Conservation (phyloP, 2,888 invertebrate species). For the Sturmia bella region DNA sequence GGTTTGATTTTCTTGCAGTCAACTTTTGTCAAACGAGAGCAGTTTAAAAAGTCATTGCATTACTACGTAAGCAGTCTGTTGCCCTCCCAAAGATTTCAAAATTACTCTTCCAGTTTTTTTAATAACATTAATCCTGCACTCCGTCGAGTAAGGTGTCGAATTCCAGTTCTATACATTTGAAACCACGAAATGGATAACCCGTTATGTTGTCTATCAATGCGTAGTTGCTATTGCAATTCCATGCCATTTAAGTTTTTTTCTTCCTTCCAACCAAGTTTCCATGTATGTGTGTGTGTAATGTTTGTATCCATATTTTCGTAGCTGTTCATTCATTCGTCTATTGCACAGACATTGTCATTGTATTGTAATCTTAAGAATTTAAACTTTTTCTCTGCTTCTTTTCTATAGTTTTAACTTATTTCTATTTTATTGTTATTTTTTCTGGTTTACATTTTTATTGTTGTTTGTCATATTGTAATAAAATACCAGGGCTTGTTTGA, state of each 20-base stretch:
- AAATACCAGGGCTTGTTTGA: constrained; percentile 37
- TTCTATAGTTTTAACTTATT: constrained; percentile 25
- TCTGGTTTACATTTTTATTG: constrained; percentile 16
- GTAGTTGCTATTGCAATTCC: constrained; percentile 9
- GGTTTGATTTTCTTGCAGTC: constrained; percentile 23
- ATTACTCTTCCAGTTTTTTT: no score
- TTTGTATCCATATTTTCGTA: constrained; percentile 6
- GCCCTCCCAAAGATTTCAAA: no score
- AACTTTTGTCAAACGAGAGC: background rate
- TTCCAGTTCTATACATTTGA: no score
- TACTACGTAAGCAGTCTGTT: no score
- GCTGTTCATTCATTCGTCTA: constrained; percentile 17
- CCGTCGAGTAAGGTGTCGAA: no score
- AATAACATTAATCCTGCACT: no score
- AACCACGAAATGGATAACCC: no score
- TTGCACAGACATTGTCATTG: constrained; percentile 36
- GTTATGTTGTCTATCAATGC: constrained; percentile 20
- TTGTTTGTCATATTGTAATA: constrained; percentile 48
- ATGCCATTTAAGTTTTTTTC: background rate
- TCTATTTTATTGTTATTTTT: constrained; percentile 20
- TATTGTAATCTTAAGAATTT: constrained; percentile 63
- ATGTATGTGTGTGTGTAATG: constrained; percentile 1
- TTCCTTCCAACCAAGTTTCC: background rate
- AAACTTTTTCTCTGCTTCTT: constrained; percentile 50
- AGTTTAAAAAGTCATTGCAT: background rate